Evolutionary conservation across 2,113 vertebrate genomes (phyloP), one percentile per base, ranked within the genome.

Genomic region (Burhinus bistriatus): DNA sequence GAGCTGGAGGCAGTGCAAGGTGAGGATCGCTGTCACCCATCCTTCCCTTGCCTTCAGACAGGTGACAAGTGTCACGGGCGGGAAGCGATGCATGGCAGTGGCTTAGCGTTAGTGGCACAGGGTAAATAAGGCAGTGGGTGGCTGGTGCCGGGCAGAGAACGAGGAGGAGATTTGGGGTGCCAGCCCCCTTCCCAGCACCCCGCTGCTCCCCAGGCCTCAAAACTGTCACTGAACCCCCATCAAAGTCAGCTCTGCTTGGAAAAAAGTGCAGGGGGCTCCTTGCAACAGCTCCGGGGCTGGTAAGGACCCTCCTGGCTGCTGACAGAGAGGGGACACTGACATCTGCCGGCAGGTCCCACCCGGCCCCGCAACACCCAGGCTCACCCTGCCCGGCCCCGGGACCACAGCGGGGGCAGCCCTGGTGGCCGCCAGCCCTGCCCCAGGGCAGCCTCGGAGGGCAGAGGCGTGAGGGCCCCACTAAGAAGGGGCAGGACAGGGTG

Each of bases 281-380:
- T 6, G 70, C 34, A 68, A 40, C 32, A 59, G n/a, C 91, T 40
- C 58, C 42, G 30, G 20, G 52, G 66, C 73, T 59, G 78, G 16
- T 36, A n/a, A 7, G 14, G 93, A 83, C 84, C 78, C 90, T 93
- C 73, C 36, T 15, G 87, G 66, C 78, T 64, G 87, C 54, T 14
- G 92, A 75, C 40, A 58, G 91, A 89, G 90, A 51, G 95, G 75
- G 80, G 73, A 97, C 94, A 97, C 93, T 97, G 96, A 97, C 96
- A 95, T 42, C 96, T 97, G 95, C 95, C 91, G 96, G 96, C 83
- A 38, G 89, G 58, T 83, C 32, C 44, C 83, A 14, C 20, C 71
- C n/a, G 18, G 82, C 65, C 94, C 92, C 54, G 49, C 91, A 49
- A 88, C 44, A 25, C 36, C 44, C 42, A 0, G 26, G 70, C 88